A percentile compares a stretch with the other conserved stretches of the same genome.
These are phyloP conservation scores for Epinotia nisella DNA, from an alignment of 2,888 invertebrate species.

Conservation along the genomic window DNA sequence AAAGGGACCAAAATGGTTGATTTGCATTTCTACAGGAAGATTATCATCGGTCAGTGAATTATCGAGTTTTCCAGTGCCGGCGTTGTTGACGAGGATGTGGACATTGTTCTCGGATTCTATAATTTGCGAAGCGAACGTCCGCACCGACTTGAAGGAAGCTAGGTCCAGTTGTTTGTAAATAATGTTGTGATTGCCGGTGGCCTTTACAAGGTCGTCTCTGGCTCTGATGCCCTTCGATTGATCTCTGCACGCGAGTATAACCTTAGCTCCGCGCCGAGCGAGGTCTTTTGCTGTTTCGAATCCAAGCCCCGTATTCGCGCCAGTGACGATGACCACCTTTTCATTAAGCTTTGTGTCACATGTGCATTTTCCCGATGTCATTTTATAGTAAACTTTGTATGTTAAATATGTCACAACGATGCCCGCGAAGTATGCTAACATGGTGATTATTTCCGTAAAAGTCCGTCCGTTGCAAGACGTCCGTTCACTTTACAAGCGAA, in stretches of 20 bases:
- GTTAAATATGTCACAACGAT: constrained; percentile 17
- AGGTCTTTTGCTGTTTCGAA: constrained; percentile 65
- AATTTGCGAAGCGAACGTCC: constrained; percentile 91
- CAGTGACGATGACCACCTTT: constrained; percentile 68
- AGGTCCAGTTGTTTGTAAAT: constrained; percentile 88
- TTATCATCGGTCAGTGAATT: constrained; percentile 89
- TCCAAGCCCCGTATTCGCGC: constrained; percentile 67
- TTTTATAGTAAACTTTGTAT: constrained; percentile 45
- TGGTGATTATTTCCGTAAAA: not conserved
- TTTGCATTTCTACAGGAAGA: constrained; percentile 92
- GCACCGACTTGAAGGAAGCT: constrained; percentile 88
- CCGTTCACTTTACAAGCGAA: not conserved
- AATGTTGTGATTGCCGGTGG: constrained; percentile 87
- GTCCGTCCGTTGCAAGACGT: not conserved
- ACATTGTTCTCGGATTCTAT: constrained; percentile 87
- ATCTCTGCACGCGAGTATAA: constrained; percentile 83
- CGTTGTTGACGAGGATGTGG: constrained; percentile 93
- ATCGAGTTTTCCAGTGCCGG: constrained; percentile 88
- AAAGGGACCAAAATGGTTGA: constrained; percentile 96
- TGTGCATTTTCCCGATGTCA: constrained; percentile 52
- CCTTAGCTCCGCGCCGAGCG: constrained; percentile 78
- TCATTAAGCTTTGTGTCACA: constrained; percentile 52
- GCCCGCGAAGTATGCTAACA: constrained; percentile 24
- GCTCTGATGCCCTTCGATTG: constrained; percentile 57
- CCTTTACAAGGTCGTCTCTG: constrained; percentile 85